phyloP scores from a whole-genome alignment of 2,797 vertebrate genomes.

The Notoglanidium macrostoma region DNA sequence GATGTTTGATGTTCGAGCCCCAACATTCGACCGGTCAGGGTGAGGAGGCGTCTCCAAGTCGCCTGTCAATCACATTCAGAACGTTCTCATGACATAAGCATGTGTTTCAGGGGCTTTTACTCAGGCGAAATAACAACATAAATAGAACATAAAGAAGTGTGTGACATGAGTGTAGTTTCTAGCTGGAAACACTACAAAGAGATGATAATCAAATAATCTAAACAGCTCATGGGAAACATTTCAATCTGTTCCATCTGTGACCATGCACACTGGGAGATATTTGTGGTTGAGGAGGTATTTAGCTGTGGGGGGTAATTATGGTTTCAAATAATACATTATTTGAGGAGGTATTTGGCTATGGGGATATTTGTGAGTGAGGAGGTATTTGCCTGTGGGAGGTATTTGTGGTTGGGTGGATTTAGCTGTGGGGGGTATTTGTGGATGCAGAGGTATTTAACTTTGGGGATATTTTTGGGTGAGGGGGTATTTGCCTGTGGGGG shows the following conservation, averaged over 20 bases:
- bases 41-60: too few species aligned
- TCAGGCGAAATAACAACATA: too few species aligned
- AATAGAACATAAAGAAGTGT: too few species aligned
- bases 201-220: too few species aligned
- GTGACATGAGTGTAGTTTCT: too few species aligned
- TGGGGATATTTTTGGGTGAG: not conserved
- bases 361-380: not conserved
- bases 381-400: not conserved
- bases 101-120: not conserved
- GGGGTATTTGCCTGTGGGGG: not conserved
- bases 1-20: too few species aligned
- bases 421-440: not conserved
- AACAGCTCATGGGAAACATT: too few species aligned
- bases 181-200: too few species aligned
- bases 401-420: not conserved
- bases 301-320: not conserved
- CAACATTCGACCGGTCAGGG: not conserved
- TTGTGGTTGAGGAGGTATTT: not conserved
- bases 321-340: too few species aligned
- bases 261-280: too few species aligned
- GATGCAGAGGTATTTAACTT: not conserved
- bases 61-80: not conserved
- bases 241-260: too few species aligned
- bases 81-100: too few species aligned
- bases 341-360: not conserved